A percentile compares a stretch with the other conserved stretches of the same genome.
Evolutionary conservation across 2,113 vertebrate species (phyloP).

Genomic region (Coryphaenoides rupestris): DNA sequence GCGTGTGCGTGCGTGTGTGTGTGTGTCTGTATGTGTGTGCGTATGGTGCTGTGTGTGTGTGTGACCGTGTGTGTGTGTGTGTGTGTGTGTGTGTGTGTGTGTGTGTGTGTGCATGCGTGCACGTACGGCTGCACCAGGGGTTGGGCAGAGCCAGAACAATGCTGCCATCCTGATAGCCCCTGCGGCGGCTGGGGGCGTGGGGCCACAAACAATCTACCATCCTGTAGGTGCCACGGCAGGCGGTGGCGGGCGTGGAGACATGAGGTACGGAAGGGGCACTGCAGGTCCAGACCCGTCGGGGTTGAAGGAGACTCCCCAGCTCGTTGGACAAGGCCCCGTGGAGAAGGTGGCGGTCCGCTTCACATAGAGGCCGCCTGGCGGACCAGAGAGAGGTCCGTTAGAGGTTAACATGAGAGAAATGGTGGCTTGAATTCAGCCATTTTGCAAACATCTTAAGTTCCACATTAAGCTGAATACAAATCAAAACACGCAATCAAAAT

Average conservation of each 20-base stretch:
- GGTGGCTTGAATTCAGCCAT: no score
- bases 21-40: no score
- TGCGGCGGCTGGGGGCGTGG: not conserved
- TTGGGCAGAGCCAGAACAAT: constrained; percentile 72
- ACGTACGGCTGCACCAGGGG: constrained; percentile 70
- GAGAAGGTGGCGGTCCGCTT: constrained; percentile 45
- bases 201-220: constrained; percentile 44
- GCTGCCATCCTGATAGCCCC: not conserved
- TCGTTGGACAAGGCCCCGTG: not conserved
- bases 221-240: constrained; percentile 59
- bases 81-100: no score
- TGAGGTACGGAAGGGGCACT: constrained; percentile 42
- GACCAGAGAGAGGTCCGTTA: not conserved
- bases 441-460: no score
- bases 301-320: constrained; percentile 57
- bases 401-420: no score
- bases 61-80: no score
- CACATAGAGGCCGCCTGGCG: constrained; percentile 47
- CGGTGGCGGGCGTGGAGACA: constrained; percentile 50
- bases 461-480: no score
- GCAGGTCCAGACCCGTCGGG: not conserved
- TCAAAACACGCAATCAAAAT: no score
- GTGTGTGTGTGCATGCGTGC: no score
- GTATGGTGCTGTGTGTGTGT: no score
- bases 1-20: no score